Evolutionary conservation across 2,113 vertebrate species (phyloP).

Genomic region (Mola mola): DNA sequence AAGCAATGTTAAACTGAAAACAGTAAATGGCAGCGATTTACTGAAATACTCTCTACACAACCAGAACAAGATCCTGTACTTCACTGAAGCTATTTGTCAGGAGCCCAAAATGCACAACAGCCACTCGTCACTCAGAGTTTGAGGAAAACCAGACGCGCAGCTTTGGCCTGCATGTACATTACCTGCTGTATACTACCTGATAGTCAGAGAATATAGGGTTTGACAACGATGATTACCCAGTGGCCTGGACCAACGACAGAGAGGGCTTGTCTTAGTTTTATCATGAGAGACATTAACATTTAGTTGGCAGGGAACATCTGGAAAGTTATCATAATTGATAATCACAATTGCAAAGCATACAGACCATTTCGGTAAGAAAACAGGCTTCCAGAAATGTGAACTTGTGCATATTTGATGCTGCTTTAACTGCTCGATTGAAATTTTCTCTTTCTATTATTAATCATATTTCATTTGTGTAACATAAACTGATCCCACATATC

Average conservation of each 20-base stretch:
- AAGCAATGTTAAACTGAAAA: too few species aligned
- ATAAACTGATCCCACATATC: too few species aligned
- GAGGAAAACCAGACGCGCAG: conserved; percentile 39
- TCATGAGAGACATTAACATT: not conserved
- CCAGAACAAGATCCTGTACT: not conserved
- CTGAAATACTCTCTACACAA: not conserved
- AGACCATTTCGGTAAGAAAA: too few species aligned
- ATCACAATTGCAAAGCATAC: too few species aligned
- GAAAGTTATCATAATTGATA: too few species aligned
- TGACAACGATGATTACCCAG: conserved; percentile 20
- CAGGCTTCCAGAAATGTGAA: too few species aligned
- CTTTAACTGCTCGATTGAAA: too few species aligned
- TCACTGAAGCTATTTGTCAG: conserved; percentile 11
- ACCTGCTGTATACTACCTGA: conserved; percentile 26
- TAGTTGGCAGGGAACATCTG: not conserved
- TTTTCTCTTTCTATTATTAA: too few species aligned
- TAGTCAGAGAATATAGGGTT: conserved; percentile 23
- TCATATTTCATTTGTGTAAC: too few species aligned
- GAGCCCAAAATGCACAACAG: conserved; percentile 2
- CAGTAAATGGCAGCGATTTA: conserved; percentile 21
- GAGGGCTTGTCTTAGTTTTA: not conserved
- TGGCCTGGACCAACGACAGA: conserved; percentile 1
- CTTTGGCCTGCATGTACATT: conserved; percentile 10
- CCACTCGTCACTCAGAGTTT: not conserved
- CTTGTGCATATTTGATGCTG: too few species aligned